Conservation (phyloP, 2,888 invertebrate species). For the Caenorhabditis sinica region DNA sequence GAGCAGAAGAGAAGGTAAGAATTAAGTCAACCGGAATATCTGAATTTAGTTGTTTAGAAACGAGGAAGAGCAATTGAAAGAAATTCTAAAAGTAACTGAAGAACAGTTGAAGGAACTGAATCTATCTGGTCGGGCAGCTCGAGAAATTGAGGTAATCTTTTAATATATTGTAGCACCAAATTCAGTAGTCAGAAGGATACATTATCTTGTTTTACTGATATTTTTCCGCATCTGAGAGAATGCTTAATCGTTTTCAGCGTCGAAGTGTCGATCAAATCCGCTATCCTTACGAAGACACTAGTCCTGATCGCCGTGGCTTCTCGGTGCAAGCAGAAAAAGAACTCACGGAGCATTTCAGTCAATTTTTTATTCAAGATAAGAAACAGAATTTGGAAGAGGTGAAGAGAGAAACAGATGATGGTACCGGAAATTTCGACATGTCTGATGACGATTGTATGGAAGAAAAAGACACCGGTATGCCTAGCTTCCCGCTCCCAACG, state of each 20-base stretch:
- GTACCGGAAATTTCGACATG: not conserved
- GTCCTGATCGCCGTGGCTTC: not conserved
- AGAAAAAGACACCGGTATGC: not conserved
- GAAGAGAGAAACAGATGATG: not conserved
- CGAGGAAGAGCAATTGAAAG: not conserved
- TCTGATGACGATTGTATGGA: not conserved
- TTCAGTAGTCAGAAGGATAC: too few relatives aligned
- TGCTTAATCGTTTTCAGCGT: too few relatives aligned
- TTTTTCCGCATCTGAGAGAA: too few relatives aligned
- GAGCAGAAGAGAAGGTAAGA: not conserved
- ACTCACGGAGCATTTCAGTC: not conserved
- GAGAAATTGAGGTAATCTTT: not conserved
- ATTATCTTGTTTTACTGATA: too few relatives aligned
- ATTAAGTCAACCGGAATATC: too few relatives aligned
- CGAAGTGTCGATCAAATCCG: not conserved
- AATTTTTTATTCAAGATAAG: not conserved
- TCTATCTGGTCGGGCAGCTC: not conserved
- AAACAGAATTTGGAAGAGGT: not conserved
- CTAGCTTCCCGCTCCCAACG: not conserved
- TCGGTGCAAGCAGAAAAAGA: not conserved
- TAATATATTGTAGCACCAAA: too few relatives aligned
- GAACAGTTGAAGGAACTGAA: too few relatives aligned
- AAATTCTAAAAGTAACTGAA: too few relatives aligned
- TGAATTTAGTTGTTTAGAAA: not conserved
- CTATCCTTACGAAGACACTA: not conserved